Evolutionary conservation across 2,113 vertebrate species (phyloP).

Genomic region (Rhynchopsitta pachyrhyncha): DNA sequence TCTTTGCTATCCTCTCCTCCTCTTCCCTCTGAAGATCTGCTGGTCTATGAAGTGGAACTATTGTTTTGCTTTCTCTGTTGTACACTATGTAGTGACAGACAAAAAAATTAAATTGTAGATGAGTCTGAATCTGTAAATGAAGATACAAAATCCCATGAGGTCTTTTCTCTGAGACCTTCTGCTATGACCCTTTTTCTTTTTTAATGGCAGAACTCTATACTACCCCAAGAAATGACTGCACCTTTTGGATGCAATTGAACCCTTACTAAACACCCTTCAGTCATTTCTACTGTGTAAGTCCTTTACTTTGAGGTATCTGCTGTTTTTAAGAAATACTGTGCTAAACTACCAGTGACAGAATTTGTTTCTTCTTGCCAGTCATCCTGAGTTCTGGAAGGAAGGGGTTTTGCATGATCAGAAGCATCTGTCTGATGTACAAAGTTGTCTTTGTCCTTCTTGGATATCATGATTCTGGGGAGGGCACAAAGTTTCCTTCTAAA

Average conservation of each 20-base stretch:
- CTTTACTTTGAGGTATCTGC: background rate
- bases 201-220: background rate
- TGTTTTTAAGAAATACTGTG: background rate
- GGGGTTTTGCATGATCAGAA: background rate
- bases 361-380: background rate
- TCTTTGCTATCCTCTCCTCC: background rate
- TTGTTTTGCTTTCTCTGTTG: background rate
- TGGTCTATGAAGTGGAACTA: background rate
- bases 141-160: background rate
- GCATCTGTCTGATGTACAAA: background rate
- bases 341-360: background rate
- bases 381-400: background rate
- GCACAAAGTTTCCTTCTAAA: background rate
- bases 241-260: background rate
- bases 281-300: background rate
- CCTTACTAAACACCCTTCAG: background rate
- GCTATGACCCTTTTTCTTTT: background rate
- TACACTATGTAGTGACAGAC: fast-evolving
- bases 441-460: background rate
- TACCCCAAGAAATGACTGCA: background rate
- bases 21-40: background rate
- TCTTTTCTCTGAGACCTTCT: background rate
- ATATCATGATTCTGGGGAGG: background rate
- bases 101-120: background rate
- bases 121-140: background rate